Conservation (phyloP, 1,140 invertebrate genomes). For the Bombus superbus region DNA sequence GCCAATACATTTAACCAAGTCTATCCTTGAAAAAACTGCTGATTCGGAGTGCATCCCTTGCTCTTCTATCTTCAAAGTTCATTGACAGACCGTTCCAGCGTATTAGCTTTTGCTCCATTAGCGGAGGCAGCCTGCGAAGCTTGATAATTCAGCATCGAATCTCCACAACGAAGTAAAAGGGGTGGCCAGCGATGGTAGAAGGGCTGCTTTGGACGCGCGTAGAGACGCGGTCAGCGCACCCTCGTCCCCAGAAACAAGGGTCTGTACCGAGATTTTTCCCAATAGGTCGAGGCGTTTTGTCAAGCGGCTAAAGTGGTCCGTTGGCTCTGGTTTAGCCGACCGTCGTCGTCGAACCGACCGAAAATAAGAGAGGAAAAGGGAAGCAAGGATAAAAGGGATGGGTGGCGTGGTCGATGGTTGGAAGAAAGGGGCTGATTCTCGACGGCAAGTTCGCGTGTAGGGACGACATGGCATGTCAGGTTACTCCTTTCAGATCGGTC, state of each 20-base stretch:
- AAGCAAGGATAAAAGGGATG: background rate
- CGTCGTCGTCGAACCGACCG: background rate
- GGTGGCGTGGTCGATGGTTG: slow-evolving; percentile 4
- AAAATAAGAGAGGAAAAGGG: background rate
- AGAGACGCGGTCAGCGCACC: slow-evolving; percentile 59
- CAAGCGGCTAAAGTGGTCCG: slow-evolving; percentile 71
- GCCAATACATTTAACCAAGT: too few species aligned
- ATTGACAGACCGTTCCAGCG: slow-evolving; percentile 34
- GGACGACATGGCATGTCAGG: slow-evolving; percentile 54
- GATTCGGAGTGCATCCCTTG: too few species aligned
- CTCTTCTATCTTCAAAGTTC: slow-evolving; percentile 11
- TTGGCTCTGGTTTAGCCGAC: slow-evolving; percentile 27
- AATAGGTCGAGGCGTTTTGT: slow-evolving; percentile 74
- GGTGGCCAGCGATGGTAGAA: slow-evolving; percentile 21
- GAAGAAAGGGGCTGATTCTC: slow-evolving; percentile 60
- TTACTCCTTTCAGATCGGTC: slow-evolving; percentile 59
- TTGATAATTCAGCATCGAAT: slow-evolving; percentile 62
- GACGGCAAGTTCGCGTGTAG: slow-evolving; percentile 56
- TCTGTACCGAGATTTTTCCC: slow-evolving; percentile 69
- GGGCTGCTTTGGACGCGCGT: background rate
- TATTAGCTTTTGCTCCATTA: slow-evolving; percentile 56
- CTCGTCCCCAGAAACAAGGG: slow-evolving; percentile 55
- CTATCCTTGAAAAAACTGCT: too few species aligned
- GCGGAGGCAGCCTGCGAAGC: slow-evolving; percentile 15
- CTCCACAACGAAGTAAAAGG: slow-evolving; percentile 40